These are phyloP conservation scores for Merodon equestris DNA, from an alignment of 2,888 invertebrate genomes.

Conservation along the genomic window DNA sequence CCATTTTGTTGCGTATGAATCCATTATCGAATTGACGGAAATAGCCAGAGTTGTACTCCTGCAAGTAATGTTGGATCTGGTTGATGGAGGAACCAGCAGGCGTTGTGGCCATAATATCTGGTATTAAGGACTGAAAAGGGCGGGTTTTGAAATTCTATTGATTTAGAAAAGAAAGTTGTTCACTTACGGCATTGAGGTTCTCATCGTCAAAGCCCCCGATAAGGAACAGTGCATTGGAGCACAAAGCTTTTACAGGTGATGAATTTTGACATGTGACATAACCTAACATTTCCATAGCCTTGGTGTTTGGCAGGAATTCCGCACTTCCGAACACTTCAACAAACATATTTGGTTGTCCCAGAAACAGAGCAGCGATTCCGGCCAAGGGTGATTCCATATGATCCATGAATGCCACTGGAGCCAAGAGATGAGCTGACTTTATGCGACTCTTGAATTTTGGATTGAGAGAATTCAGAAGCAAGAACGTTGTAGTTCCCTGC, in stretches of 20 bases:
- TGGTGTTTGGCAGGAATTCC: conserved; percentile 72
- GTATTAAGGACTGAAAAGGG: conserved; percentile 70
- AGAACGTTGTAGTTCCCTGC: conserved; percentile 73
- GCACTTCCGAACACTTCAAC: conserved; percentile 72
- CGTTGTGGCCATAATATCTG: conserved; percentile 73
- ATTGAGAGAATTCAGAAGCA: conserved; percentile 71
- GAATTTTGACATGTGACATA: conserved; percentile 66
- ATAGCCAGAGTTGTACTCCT: conserved; percentile 72
- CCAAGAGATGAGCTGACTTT: conserved; percentile 72
- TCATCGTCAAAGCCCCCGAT: conserved; percentile 73
- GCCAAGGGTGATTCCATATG: conserved; percentile 79
- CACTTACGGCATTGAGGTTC: conserved; percentile 69
- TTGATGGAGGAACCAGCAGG: conserved; percentile 74
- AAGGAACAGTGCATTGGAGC: conserved; percentile 71
- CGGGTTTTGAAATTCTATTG: background rate
- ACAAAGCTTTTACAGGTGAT: conserved; percentile 69
- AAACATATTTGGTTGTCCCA: conserved; percentile 73
- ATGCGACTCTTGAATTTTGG: conserved; percentile 72
- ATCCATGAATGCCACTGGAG: conserved; percentile 73
- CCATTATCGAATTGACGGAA: conserved; percentile 74
- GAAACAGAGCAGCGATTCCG: conserved; percentile 81
- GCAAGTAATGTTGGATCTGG: conserved; percentile 73
- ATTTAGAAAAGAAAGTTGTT: background rate
- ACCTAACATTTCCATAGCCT: conserved; percentile 72
- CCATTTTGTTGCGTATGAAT: conserved; percentile 69